A percentile compares a stretch with the other conserved stretches of the same genome.
Evolutionary conservation across 2,888 invertebrate species (phyloP).

Genomic region (Podabrus alpinus): DNA sequence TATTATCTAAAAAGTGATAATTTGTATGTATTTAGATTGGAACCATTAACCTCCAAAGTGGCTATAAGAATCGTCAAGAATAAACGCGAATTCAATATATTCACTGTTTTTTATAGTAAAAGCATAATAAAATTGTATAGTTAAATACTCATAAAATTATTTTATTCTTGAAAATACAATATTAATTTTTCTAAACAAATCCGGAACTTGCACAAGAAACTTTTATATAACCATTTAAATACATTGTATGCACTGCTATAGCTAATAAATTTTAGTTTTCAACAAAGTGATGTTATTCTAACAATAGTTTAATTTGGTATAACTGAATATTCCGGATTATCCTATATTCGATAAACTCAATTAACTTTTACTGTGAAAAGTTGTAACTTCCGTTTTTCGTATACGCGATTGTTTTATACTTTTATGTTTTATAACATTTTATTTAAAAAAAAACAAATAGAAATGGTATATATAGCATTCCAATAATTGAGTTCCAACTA

Average conservation of each 20-base stretch:
- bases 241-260: background rate
- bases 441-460: background rate
- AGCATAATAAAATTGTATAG: too few relatives aligned
- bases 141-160: too few relatives aligned
- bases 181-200: background rate
- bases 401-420: too few relatives aligned
- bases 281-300: background rate
- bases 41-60: background rate
- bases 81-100: background rate
- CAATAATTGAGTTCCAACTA: background rate
- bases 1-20: background rate
- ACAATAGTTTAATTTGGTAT: background rate
- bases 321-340: background rate
- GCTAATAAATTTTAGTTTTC: background rate
- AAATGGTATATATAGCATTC: background rate
- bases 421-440: too few relatives aligned
- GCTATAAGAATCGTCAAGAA: background rate
- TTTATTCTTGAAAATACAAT: background rate
- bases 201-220: background rate
- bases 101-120: too few relatives aligned
- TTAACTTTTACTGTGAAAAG: background rate
- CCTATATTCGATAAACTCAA: background rate
- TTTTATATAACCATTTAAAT: background rate
- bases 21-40: too few relatives aligned
- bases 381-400: background rate